phyloP scores from a whole-genome alignment of 2,797 vertebrate species.

The Epinephelus awoara region DNA sequence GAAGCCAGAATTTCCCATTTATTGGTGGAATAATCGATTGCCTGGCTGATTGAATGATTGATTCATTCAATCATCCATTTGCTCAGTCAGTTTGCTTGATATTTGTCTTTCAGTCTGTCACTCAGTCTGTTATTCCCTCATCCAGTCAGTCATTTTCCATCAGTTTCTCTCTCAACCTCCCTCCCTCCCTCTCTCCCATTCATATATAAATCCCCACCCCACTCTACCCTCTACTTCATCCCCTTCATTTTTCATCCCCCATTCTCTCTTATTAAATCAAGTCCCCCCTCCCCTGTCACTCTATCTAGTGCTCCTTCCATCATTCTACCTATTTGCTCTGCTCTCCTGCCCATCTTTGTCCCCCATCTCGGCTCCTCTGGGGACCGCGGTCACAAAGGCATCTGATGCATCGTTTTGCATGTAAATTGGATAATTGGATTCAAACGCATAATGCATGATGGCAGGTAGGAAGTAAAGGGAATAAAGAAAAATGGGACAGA shows the following conservation, averaged over 20 bases:
- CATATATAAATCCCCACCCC: background rate
- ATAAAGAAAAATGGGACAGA: background rate
- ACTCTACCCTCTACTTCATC: conserved; percentile 1
- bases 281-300: background rate
- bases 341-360: conserved; percentile 41
- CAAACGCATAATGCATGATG: conserved; percentile 48
- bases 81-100: conserved; percentile 1
- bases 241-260: conserved; percentile 32
- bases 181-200: background rate
- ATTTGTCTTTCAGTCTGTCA: conserved; percentile 29
- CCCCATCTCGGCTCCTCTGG: conserved; percentile 32
- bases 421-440: conserved; percentile 82
- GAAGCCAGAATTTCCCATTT: background rate
- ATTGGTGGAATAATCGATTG: background rate
- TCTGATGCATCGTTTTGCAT: conserved; percentile 74
- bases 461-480: conserved; percentile 12
- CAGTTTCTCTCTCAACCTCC: background rate
- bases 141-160: conserved; percentile 23
- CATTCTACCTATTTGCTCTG: conserved; percentile 31
- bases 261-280: conserved; percentile 40
- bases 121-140: conserved; percentile 27
- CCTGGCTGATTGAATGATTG: background rate
- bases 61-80: conserved; percentile 11
- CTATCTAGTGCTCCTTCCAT: conserved; percentile 36
- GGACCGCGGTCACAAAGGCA: conserved; percentile 48